Evolutionary conservation across 2,888 invertebrate genomes (phyloP), one percentile per base, ranked within the genome.

Genomic region (Melinaea menophilus): DNA sequence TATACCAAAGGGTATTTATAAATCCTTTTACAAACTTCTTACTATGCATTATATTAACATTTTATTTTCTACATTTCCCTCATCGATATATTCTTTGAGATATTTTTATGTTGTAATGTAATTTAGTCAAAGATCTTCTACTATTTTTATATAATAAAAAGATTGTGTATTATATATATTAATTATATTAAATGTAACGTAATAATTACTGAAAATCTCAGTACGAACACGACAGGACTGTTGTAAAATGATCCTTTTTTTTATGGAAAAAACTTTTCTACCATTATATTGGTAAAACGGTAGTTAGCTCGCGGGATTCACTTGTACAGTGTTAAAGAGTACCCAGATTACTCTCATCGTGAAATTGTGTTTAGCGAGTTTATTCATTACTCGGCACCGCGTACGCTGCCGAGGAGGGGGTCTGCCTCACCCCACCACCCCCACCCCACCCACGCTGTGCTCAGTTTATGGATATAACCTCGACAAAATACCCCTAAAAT

Each of bases 401-500:
- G 81, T 77, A 80, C 75, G 71, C 71, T 71, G 70, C 71, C 66
- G 69, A 51, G 68, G 67, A 58, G 55, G 63, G 55, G 63, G 67
- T 67, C 54, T 62, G 60, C 31, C 31, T 22, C 31, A 22, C 31
- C 31, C 7, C 31, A 22, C 31, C 31, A 31, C 51, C 7, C 31
- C 5, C 48, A 76, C 77, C 73, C 79, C 80, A 80, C 79, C 80
- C 73, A 77, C 78, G 68, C 76, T 72, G 81, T 81, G 81, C 85
- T 86, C 85, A 81, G 81, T 89, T 90, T 90, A 90, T 90, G 85
- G 88, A 87, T 89, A 90, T 90, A 90, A 90, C 90, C 90, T 88
- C 90, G 88, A 90, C 90, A 90, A 89, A 90, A 90, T 90, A 88
- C 88, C 88, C 90, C 88, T 90, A 89, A 90, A 90, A 90, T 90